Evolutionary conservation across 2,888 invertebrate genomes (phyloP).

Genomic region (Lasioglossum villosulum): DNA sequence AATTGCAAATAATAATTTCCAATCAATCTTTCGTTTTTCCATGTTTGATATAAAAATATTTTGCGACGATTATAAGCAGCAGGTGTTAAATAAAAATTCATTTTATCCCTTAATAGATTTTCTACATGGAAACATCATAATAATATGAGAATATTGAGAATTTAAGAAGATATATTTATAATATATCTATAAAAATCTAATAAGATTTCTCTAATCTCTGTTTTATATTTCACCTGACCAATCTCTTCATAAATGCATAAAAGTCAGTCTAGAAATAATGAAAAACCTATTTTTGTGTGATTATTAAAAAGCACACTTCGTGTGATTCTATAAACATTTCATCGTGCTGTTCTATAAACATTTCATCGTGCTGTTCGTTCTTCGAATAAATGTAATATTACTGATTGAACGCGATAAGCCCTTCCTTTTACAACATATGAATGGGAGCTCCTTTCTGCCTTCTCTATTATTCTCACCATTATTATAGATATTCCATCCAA

Average conservation of each 20-base stretch:
- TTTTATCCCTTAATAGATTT: too few species aligned
- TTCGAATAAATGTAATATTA: not conserved
- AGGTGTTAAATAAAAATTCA: too few species aligned
- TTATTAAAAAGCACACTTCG: not conserved
- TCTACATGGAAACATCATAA: too few species aligned
- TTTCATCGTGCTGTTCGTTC: not conserved
- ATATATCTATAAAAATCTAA: too few species aligned
- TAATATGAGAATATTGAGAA: too few species aligned
- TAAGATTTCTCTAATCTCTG: too few species aligned
- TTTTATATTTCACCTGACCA: too few species aligned
- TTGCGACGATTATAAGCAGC: too few species aligned
- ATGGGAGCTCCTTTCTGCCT: not conserved
- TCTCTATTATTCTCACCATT: not conserved
- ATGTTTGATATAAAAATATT: not conserved
- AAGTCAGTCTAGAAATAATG: not conserved
- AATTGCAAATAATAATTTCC: not conserved
- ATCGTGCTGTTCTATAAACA: not conserved
- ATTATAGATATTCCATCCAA: not conserved
- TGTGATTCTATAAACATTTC: not conserved
- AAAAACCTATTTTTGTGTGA: not conserved
- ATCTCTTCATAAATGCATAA: too few species aligned
- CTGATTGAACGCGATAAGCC: not conserved
- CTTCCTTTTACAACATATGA: not conserved
- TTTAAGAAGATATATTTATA: too few species aligned
- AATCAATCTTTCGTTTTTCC: not conserved